These are phyloP conservation scores for Odontocerum albicorne DNA, from an alignment of 2,888 invertebrate species.

Conservation along the genomic window DNA sequence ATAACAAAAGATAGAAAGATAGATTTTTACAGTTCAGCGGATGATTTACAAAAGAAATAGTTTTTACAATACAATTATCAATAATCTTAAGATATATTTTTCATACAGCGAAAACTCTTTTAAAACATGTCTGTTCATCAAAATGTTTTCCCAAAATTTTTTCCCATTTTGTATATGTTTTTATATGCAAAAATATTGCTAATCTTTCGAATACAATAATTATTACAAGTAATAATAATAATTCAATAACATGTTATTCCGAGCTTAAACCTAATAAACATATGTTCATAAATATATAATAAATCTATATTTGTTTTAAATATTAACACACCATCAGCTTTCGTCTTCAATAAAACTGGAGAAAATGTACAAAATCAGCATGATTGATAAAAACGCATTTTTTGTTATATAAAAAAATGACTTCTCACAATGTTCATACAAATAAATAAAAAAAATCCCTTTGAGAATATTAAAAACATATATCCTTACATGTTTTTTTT, in stretches of 20 bases:
- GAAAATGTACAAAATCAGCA: constrained; percentile 8
- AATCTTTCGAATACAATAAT: constrained; percentile 33
- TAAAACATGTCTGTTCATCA: constrained; percentile 26
- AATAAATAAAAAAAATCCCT: background rate
- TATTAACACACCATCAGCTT: constrained; percentile 23
- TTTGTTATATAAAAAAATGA: background rate
- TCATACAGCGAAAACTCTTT: constrained; percentile 30
- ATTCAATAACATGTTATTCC: constrained; percentile 28
- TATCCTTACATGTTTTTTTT: background rate
- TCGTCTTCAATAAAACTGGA: constrained; percentile 18
- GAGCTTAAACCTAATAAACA: constrained; percentile 25
- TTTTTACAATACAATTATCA: constrained; percentile 29
- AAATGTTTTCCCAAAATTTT: constrained; percentile 9
- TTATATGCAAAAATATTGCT: constrained; percentile 55
- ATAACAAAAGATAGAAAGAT: constrained; percentile 29
- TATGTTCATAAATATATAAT: constrained; percentile 28
- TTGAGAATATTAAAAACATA: constrained; percentile 3
- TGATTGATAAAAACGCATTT: background rate
- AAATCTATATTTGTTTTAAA: constrained; percentile 24
- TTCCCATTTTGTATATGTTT: constrained; percentile 24
- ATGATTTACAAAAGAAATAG: constrained; percentile 31
- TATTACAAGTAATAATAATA: constrained; percentile 26
- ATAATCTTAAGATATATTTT: constrained; percentile 22
- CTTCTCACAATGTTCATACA: too few relatives aligned
- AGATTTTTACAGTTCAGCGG: constrained; percentile 30